These are phyloP conservation scores for Malurus elegans DNA, from an alignment of 2,113 vertebrate species.

Conservation along the genomic window DNA sequence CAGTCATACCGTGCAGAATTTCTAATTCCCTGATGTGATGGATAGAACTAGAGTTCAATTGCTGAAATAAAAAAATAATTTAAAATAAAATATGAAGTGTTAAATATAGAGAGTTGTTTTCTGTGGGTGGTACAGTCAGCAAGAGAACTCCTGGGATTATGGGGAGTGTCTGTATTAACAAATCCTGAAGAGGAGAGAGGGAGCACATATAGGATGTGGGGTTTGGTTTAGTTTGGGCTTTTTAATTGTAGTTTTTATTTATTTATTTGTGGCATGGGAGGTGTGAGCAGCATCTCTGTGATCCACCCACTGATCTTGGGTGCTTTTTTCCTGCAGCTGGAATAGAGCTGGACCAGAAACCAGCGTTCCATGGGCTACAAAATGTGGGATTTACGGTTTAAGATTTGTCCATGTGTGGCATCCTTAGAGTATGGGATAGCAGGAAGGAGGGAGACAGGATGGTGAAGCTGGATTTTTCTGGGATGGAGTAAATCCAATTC, in stretches of 20 bases:
- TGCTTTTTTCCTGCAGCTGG: neutral
- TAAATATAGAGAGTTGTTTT: neutral
- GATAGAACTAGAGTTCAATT: neutral
- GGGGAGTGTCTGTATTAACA: neutral
- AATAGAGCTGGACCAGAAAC: neutral
- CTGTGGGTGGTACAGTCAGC: neutral
- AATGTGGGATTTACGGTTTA: neutral
- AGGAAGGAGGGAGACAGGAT: too few relatives aligned
- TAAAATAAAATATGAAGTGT: neutral
- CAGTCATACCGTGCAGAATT: neutral
- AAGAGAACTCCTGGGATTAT: neutral
- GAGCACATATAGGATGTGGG: rapidly evolving
- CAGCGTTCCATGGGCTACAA: rapidly evolving
- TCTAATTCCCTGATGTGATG: neutral
- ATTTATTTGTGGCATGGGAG: neutral
- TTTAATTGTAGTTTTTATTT: rapidly evolving
- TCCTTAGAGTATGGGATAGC: rapidly evolving
- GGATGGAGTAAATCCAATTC: neutral
- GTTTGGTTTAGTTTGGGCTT: neutral
- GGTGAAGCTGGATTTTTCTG: neutral
- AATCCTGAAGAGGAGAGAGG: neutral
- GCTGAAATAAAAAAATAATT: neutral
- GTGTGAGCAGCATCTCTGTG: neutral
- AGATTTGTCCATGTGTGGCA: too few relatives aligned
- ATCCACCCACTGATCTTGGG: too few relatives aligned